Evolutionary conservation across 2,113 vertebrate species (phyloP).

Genomic region (Petrocephalus microphthalmus): DNA sequence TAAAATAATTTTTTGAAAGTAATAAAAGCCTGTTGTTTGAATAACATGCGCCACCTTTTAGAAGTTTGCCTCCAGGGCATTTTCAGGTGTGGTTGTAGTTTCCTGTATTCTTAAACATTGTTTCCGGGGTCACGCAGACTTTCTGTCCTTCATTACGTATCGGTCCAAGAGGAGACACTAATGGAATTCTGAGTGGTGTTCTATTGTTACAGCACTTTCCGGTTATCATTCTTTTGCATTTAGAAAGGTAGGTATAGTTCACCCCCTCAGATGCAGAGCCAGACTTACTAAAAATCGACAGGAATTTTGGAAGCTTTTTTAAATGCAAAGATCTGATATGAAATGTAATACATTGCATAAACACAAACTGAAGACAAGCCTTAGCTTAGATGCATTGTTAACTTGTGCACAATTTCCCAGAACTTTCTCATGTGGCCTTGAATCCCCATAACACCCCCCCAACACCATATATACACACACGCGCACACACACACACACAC

Average conservation of each 20-base stretch:
- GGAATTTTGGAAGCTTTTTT: not conserved
- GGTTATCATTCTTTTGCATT: not conserved
- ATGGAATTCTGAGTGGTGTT: not conserved
- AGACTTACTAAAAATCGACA: not conserved
- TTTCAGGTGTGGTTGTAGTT: not conserved
- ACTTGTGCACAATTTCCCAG: not conserved
- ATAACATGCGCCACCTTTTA: not conserved
- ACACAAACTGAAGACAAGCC: not conserved
- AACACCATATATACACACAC: not conserved
- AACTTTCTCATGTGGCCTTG: not conserved
- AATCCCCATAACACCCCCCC: not conserved
- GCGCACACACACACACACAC: not conserved
- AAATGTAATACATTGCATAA: not conserved
- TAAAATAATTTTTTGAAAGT: not conserved
- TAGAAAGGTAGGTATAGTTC: not conserved
- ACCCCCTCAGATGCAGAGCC: not conserved
- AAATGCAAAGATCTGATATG: not conserved
- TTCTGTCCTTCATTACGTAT: not conserved
- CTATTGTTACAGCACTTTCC: not conserved
- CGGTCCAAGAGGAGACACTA: not conserved
- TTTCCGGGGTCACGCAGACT: not conserved
- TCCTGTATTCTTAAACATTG: not conserved
- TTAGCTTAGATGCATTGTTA: not conserved
- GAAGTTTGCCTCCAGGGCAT: not conserved
- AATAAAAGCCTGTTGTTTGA: not conserved